These are phyloP conservation scores for Heliconius congener DNA, from an alignment of 1,140 invertebrate species.

Conservation along the genomic window DNA sequence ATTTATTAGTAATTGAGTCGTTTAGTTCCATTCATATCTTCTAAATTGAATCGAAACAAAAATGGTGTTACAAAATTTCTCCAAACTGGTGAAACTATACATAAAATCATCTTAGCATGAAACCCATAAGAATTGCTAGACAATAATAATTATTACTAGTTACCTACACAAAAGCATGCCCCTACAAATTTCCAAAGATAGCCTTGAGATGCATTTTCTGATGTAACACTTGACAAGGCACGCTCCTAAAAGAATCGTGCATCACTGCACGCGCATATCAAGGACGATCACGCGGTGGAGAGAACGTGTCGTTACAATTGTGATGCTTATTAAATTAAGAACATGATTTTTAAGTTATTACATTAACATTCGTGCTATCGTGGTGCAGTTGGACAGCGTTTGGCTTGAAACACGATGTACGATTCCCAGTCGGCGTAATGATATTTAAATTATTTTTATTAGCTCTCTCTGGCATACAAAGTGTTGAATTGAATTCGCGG, in stretches of 20 bases:
- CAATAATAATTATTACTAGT: constrained; percentile 11
- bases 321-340: constrained; percentile 39
- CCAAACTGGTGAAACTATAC: not conserved
- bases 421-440: too few species aligned
- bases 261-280: constrained; percentile 56
- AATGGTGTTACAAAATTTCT: not conserved
- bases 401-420: too few species aligned
- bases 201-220: constrained; percentile 39
- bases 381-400: too few species aligned
- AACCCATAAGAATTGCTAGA: constrained; percentile 25
- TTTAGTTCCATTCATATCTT: not conserved
- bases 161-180: constrained; percentile 32
- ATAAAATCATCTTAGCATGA: constrained; percentile 25
- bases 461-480: too few species aligned
- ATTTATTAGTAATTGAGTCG: too few species aligned
- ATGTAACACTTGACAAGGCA: constrained; percentile 46
- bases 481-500: too few species aligned
- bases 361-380: not conserved
- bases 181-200: constrained; percentile 49
- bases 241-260: constrained; percentile 59
- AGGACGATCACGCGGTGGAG: constrained; percentile 60
- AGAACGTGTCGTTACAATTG: constrained; percentile 40
- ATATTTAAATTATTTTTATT: too few species aligned
- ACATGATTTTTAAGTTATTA: constrained; percentile 7
- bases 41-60: not conserved